Conservation (phyloP, 2,797 vertebrate genomes). For the Tauraco hartlaubi region DNA sequence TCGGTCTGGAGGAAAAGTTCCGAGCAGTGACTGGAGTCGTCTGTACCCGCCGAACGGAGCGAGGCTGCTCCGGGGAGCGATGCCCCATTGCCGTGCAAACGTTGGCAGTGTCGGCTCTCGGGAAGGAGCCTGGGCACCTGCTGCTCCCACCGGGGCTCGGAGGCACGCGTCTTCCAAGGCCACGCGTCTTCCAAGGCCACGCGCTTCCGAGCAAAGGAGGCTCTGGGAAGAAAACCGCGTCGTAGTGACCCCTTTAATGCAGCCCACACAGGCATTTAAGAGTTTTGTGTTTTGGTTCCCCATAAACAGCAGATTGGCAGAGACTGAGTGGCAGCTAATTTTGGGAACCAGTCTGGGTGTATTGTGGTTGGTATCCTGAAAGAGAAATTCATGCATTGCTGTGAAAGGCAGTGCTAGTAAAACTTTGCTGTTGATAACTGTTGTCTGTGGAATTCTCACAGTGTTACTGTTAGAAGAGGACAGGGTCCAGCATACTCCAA, state of each 20-base stretch:
- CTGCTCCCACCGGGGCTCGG: neutral
- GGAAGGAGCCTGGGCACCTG: neutral
- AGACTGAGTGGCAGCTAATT: accelerated
- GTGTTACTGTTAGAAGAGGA: accelerated
- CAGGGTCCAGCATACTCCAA: neutral
- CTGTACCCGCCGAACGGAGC: too few relatives aligned
- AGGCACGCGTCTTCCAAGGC: neutral
- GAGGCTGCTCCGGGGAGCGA: neutral
- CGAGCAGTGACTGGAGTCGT: too few relatives aligned
- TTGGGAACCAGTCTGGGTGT: accelerated
- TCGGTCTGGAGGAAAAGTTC: neutral
- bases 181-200: too few relatives aligned
- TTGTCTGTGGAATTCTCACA: neutral
- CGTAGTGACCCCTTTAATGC: neutral
- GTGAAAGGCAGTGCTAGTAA: neutral
- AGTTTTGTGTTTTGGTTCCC: neutral
- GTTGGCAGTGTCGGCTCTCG: neutral
- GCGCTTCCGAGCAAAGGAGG: neutral
- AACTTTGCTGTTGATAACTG: neutral
- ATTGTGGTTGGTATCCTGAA: accelerated
- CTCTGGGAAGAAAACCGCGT: too few relatives aligned
- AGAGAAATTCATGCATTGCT: accelerated
- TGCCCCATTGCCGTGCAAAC: neutral
- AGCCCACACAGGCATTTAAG: neutral
- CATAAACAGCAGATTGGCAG: accelerated